These are phyloP conservation scores for Hydrozoanthus tunicans DNA, from an alignment of 64 coral and sea anemone species.

Conservation along the genomic window DNA sequence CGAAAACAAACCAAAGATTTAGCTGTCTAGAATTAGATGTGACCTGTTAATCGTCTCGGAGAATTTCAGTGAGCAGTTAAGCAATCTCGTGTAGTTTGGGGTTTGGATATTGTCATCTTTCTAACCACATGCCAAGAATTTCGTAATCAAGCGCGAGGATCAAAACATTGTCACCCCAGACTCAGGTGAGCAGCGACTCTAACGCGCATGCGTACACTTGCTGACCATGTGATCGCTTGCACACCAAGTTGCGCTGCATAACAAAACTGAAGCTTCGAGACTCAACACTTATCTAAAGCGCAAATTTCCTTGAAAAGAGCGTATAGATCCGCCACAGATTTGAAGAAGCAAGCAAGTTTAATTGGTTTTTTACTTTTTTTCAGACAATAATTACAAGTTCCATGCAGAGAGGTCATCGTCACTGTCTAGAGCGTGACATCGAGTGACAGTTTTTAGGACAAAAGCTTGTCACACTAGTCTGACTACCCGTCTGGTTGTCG, in stretches of 20 bases:
- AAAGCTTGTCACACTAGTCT: not conserved
- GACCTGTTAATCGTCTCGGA: slow-evolving; percentile 6
- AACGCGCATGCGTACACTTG: slow-evolving; percentile 42
- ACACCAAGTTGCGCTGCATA: not conserved
- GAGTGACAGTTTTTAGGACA: not conserved
- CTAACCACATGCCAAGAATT: slow-evolving; percentile 14
- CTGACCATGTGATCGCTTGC: slow-evolving; percentile 33
- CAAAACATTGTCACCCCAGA: slow-evolving; percentile 48
- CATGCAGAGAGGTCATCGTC: not conserved
- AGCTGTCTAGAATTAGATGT: not conserved
- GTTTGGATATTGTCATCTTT: not conserved
- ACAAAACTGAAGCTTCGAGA: not conserved
- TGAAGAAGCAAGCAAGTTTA: not conserved
- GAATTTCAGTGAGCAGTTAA: not conserved
- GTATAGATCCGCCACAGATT: not conserved
- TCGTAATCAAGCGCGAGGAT: slow-evolving; percentile 40
- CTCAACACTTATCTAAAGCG: not conserved
- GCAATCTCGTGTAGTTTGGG: not conserved
- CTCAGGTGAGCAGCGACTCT: slow-evolving; percentile 29
- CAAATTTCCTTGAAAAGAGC: too few relatives aligned
- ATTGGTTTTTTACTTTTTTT: not conserved
- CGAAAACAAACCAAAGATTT: slow-evolving; percentile 5
- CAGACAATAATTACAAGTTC: not conserved
- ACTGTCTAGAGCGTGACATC: not conserved
- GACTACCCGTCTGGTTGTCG: not conserved